phyloP scores from a whole-genome alignment of 2,113 vertebrate species.

The Euleptes europaea region DNA sequence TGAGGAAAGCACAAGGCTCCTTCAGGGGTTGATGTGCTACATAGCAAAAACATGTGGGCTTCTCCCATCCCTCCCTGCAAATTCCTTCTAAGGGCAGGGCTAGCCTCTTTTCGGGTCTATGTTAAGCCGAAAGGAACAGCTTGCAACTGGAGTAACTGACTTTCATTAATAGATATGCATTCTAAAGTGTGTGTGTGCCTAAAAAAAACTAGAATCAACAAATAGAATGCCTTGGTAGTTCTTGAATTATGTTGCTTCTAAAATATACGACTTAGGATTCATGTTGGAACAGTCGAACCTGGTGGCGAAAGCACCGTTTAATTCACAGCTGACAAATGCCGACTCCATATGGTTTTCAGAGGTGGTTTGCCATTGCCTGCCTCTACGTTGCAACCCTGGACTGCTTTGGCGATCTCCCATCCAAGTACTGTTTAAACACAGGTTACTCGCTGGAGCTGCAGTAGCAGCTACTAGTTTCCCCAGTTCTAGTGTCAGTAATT shows the following conservation, averaged over 20 bases:
- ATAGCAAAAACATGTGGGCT: not conserved
- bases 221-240: not conserved
- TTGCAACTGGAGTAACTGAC: not conserved
- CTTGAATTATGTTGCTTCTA: not conserved
- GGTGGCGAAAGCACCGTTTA: too few species aligned
- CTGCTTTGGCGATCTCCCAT: too few species aligned
- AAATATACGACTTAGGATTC: not conserved
- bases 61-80: not conserved
- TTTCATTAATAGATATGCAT: constrained; percentile 19
- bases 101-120: constrained; percentile 17
- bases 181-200: not conserved
- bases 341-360: too few species aligned
- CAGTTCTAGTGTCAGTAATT: too few species aligned
- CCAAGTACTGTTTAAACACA: too few species aligned
- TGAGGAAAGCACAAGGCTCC: not conserved
- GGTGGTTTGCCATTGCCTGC: too few species aligned
- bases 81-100: not conserved
- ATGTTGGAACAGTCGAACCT: too few species aligned
- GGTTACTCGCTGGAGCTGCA: too few species aligned
- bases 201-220: not conserved
- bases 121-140: not conserved
- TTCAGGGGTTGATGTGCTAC: not conserved
- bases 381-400: too few species aligned
- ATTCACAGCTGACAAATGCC: too few species aligned
- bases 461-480: too few species aligned